phyloP scores from a whole-genome alignment of 2,888 invertebrate genomes.

The Mesorhabditis spiculigera region DNA sequence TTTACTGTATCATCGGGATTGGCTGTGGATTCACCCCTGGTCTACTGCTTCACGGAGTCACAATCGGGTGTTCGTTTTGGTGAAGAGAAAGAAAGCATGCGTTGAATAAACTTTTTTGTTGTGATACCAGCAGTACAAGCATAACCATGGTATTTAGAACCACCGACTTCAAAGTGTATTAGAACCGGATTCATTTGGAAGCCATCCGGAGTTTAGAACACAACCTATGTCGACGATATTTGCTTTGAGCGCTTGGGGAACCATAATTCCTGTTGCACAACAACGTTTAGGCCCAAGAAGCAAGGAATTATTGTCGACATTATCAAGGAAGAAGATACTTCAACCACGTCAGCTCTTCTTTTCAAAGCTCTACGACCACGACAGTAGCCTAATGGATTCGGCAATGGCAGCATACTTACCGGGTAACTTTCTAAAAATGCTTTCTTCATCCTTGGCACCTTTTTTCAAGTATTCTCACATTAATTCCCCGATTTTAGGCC shows the following conservation, averaged over 20 bases:
- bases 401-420: slow-evolving; percentile 76
- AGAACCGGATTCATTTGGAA: no score
- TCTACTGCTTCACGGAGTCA: no score
- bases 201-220: no score
- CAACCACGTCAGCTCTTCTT: slow-evolving; percentile 35
- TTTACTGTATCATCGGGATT: no score
- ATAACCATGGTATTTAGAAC: no score
- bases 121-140: no score
- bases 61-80: no score
- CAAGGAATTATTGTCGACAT: background rate
- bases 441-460: background rate
- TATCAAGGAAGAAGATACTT: slow-evolving; percentile 3
- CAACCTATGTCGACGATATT: slow-evolving; percentile 55
- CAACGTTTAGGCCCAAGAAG: slow-evolving; percentile 1
- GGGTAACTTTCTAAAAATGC: slow-evolving; percentile 62
- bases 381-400: slow-evolving; percentile 70
- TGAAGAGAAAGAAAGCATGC: no score
- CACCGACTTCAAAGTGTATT: no score
- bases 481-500: slow-evolving; percentile 63
- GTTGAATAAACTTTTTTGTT: no score
- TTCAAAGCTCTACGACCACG: slow-evolving; percentile 34
- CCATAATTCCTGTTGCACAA: background rate
- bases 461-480: background rate
- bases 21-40: no score
- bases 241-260: no score